Conservation (phyloP, 2,113 vertebrate species). For the Thamnophis sirtalis region DNA sequence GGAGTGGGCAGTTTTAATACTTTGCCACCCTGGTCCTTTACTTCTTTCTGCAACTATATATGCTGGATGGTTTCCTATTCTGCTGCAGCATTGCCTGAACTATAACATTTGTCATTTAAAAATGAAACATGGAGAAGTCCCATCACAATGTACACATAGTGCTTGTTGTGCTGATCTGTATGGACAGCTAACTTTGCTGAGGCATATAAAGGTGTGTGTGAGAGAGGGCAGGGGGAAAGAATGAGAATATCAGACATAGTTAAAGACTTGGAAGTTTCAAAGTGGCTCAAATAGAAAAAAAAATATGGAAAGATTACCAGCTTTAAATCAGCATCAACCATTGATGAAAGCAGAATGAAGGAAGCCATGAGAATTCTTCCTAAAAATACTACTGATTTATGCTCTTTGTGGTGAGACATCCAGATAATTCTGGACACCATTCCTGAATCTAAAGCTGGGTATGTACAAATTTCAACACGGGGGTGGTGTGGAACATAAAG, state of each 20-base stretch:
- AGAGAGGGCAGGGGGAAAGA: background rate
- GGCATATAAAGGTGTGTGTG: no score
- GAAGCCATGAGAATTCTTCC: background rate
- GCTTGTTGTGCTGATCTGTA: background rate
- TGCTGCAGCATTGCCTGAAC: background rate
- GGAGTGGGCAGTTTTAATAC: background rate
- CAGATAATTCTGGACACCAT: background rate
- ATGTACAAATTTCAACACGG: background rate
- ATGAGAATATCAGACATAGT: background rate
- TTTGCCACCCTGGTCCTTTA: background rate
- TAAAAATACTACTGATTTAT: background rate
- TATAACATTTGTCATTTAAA: background rate
- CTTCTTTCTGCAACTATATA: background rate
- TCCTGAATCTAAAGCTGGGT: background rate
- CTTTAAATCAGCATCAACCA: background rate
- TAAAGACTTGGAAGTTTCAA: background rate
- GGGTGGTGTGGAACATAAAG: background rate
- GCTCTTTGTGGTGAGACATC: background rate
- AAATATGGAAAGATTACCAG: background rate
- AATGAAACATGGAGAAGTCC: background rate
- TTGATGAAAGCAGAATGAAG: background rate
- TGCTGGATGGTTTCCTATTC: background rate
- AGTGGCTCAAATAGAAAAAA: background rate
- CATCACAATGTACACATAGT: background rate
- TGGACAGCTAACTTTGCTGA: background rate